Evolutionary conservation across 2,113 vertebrate genomes (phyloP).

Genomic region (Delphinapterus leucas): DNA sequence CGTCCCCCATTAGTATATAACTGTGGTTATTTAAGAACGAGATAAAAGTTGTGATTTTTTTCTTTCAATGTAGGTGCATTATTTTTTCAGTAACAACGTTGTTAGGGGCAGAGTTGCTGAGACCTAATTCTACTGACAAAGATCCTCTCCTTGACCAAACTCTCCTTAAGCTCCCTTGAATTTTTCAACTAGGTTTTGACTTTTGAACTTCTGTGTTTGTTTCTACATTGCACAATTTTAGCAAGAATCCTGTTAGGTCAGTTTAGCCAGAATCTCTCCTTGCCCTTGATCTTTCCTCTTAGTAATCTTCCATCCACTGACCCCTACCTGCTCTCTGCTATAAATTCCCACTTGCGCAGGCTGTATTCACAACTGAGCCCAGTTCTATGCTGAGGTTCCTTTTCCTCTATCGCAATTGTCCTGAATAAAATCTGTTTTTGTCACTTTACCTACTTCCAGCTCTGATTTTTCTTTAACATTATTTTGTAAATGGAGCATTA

Average conservation of each 20-base stretch:
- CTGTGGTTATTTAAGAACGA: background rate
- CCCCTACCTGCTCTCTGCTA: background rate
- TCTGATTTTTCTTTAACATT: background rate
- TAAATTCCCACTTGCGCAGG: background rate
- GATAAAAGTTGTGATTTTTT: background rate
- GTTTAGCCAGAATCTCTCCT: background rate
- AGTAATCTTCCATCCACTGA: background rate
- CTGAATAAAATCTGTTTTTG: background rate
- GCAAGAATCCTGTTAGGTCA: background rate
- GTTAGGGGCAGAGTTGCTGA: background rate
- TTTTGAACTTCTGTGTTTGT: background rate
- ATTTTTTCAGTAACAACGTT: background rate
- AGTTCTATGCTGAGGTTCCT: no score
- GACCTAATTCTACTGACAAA: background rate
- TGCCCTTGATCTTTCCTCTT: no score
- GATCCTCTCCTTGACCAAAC: background rate
- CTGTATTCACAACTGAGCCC: background rate
- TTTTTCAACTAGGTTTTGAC: background rate
- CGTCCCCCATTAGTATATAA: background rate
- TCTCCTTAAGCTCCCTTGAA: background rate
- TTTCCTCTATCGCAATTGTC: background rate
- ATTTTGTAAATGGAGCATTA: background rate
- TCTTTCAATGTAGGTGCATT: background rate
- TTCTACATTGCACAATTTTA: background rate
- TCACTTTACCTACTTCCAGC: background rate